These are phyloP conservation scores for Thunnus thynnus DNA, from an alignment of 2,113 vertebrate genomes.

Conservation along the genomic window DNA sequence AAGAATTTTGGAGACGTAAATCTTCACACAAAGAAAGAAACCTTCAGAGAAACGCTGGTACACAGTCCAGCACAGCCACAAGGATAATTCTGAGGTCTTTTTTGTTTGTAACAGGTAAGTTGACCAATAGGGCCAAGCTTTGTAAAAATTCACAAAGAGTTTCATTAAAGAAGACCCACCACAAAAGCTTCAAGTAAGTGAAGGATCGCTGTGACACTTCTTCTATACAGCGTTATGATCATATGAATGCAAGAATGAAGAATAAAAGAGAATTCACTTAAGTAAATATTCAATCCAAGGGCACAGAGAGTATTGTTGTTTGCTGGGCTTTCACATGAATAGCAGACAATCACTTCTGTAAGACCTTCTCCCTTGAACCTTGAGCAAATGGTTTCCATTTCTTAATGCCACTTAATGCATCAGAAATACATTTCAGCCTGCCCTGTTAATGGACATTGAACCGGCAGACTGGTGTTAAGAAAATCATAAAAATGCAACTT, in stretches of 20 bases:
- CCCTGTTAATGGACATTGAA: constrained; percentile 55
- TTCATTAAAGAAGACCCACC: background rate
- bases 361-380: constrained; percentile 53
- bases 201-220: constrained; percentile 25
- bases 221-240: constrained; percentile 30
- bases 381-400: constrained; percentile 56
- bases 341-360: constrained; percentile 49
- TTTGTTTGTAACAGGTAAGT: background rate
- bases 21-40: too few relatives aligned
- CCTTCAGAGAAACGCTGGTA: too few relatives aligned
- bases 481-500: constrained; percentile 40
- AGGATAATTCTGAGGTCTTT: background rate
- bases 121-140: background rate
- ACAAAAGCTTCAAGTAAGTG: constrained; percentile 38
- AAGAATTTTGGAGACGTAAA: too few relatives aligned
- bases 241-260: constrained; percentile 56
- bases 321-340: constrained; percentile 31
- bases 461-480: background rate
- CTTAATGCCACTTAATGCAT: constrained; percentile 62
- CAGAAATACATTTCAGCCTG: constrained; percentile 27
- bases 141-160: background rate
- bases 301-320: constrained; percentile 46
- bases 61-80: too few relatives aligned
- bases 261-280: constrained; percentile 58
- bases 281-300: constrained; percentile 59